These are phyloP conservation scores for Equus przewalskii DNA, from an alignment of 2,113 vertebrate species.

Conservation along the genomic window DNA sequence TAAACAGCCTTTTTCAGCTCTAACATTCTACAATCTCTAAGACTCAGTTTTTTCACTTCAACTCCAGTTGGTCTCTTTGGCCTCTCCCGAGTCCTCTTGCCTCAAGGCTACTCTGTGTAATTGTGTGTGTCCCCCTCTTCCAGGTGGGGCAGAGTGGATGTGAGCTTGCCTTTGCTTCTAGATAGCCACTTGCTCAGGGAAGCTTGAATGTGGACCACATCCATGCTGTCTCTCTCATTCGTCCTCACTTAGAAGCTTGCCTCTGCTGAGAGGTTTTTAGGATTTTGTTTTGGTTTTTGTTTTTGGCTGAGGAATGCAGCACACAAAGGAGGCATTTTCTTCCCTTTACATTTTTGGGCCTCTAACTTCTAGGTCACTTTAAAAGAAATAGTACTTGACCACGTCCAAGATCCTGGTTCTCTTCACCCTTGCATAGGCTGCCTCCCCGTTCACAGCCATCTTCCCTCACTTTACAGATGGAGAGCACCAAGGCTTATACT, in stretches of 20 bases:
- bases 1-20: neutral
- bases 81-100: neutral
- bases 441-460: neutral
- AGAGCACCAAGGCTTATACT: neutral
- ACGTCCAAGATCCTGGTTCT: neutral
- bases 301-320: neutral
- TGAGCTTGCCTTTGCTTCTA: neutral
- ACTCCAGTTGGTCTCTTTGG: neutral
- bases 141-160: neutral
- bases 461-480: neutral
- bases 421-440: neutral
- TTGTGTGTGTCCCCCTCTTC: neutral
- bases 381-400: neutral
- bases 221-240: neutral
- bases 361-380: neutral
- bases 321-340: neutral
- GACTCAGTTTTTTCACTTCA: neutral
- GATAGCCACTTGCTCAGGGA: neutral
- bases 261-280: neutral
- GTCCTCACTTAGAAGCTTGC: neutral
- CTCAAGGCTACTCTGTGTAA: neutral
- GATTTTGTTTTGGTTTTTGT: conserved; percentile 37
- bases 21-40: neutral
- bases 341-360: neutral
- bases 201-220: neutral